A percentile compares a stretch with the other conserved stretches of the same genome.
phyloP scores from a whole-genome alignment of 1,140 invertebrate genomes.

The Drosophila watanabei region DNA sequence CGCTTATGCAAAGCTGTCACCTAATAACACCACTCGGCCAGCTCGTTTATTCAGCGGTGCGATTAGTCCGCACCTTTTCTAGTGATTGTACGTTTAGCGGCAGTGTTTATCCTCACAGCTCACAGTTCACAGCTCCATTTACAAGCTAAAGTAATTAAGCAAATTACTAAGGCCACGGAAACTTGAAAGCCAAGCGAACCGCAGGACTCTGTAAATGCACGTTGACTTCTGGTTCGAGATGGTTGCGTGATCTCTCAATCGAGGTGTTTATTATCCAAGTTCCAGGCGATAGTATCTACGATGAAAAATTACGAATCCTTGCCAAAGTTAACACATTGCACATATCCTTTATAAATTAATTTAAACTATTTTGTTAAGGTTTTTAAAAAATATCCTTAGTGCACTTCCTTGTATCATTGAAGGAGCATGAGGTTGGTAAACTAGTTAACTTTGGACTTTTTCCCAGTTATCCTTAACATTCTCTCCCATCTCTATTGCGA shows the following conservation, averaged over 20 bases:
- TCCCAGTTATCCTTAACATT: too few species aligned
- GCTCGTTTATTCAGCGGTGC: slow-evolving; percentile 56
- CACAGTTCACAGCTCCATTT: slow-evolving; percentile 37
- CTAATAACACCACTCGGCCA: slow-evolving; percentile 52
- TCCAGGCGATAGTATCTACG: background rate
- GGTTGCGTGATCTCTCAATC: slow-evolving; percentile 6
- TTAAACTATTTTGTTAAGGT: background rate
- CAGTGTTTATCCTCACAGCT: slow-evolving; percentile 28
- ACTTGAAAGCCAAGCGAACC: slow-evolving; percentile 43
- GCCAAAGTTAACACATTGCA: background rate
- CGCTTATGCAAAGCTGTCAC: slow-evolving; percentile 70
- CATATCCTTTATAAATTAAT: too few species aligned
- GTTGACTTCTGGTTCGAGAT: slow-evolving; percentile 12
- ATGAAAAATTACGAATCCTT: background rate
- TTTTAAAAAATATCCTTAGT: too few species aligned
- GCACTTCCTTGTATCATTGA: too few species aligned
- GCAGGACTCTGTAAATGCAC: slow-evolving; percentile 29
- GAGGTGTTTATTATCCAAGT: background rate
- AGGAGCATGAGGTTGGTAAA: background rate
- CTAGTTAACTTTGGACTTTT: background rate
- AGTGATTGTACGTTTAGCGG: slow-evolving; percentile 38
- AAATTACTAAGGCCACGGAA: slow-evolving; percentile 74
- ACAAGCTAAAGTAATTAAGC: slow-evolving; percentile 82
- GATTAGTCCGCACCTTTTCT: slow-evolving; percentile 47
- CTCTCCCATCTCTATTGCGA: slow-evolving; percentile 14